phyloP scores from a whole-genome alignment of 2,888 invertebrate species.

The Miltochrista miniata region DNA sequence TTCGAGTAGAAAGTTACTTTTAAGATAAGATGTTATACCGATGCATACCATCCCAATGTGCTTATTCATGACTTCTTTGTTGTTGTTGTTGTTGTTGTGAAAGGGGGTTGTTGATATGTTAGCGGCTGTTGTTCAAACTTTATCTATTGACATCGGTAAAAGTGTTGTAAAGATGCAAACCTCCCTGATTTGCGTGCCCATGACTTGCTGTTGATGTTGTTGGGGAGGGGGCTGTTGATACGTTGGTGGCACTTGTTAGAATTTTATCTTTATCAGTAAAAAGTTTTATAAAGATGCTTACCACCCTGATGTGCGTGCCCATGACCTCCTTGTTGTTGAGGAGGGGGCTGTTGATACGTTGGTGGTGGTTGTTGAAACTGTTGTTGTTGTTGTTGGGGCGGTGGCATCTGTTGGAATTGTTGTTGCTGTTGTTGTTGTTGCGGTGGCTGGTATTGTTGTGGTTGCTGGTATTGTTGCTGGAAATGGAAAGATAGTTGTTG shows the following conservation, averaged over 20 bases:
- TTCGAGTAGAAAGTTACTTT: no score
- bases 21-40: no score
- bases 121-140: no score
- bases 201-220: conserved; percentile 43
- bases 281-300: conserved; percentile 8
- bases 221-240: background rate
- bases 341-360: conserved; percentile 33
- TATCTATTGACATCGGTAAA: no score
- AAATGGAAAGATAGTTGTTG: background rate
- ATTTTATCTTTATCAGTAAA: no score
- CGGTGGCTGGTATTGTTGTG: conserved; percentile 34
- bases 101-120: background rate
- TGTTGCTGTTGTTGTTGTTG: conserved; percentile 43
- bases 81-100: no score
- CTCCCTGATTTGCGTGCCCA: conserved; percentile 50
- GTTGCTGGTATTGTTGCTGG: conserved; percentile 55
- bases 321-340: conserved; percentile 44
- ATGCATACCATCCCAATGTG: no score
- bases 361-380: conserved; percentile 17
- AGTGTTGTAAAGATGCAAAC: conserved; percentile 14
- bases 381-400: conserved; percentile 51
- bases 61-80: no score
- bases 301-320: conserved; percentile 51
- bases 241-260: no score
- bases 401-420: conserved; percentile 41